Evolutionary conservation across 2,888 invertebrate species (phyloP).

Genomic region (Lottia gigantea): DNA sequence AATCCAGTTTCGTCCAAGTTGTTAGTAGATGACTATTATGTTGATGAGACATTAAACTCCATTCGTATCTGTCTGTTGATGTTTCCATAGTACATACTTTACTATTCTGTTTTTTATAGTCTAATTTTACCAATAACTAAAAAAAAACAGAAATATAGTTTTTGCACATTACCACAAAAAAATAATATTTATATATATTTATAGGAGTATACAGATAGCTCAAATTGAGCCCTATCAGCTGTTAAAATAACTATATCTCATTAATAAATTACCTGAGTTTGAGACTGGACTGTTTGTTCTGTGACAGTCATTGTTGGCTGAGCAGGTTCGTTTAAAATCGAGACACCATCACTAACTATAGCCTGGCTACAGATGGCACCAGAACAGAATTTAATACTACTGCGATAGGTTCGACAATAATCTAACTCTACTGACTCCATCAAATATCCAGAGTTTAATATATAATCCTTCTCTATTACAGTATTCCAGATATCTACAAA

Average conservation of each 20-base stretch:
- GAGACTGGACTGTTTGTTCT: too few relatives aligned
- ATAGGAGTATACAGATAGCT: too few relatives aligned
- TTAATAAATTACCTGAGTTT: too few relatives aligned
- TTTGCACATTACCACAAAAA: too few relatives aligned
- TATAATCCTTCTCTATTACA: background rate
- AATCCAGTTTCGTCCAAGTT: slow-evolving; percentile 13
- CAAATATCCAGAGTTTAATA: background rate
- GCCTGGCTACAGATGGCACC: slow-evolving; percentile 28
- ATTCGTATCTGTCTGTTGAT: slow-evolving; percentile 25
- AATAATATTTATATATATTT: too few relatives aligned
- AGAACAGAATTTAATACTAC: slow-evolving; percentile 34
- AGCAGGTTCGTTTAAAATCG: slow-evolving; percentile 29
- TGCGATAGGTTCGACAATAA: slow-evolving; percentile 32
- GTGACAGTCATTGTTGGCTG: slow-evolving; percentile 21
- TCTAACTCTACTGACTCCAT: slow-evolving; percentile 16
- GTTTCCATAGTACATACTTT: slow-evolving; percentile 5
- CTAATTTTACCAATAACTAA: too few relatives aligned
- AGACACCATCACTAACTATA: slow-evolving; percentile 31
- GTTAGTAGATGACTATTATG: slow-evolving; percentile 20
- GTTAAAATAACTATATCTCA: too few relatives aligned
- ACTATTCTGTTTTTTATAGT: background rate
- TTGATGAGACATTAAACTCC: slow-evolving; percentile 24
- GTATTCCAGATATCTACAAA: background rate
- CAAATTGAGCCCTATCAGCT: too few relatives aligned
- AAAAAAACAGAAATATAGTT: too few relatives aligned